Evolutionary conservation across 2,888 invertebrate species (phyloP).

Genomic region (Volucella bombylans): DNA sequence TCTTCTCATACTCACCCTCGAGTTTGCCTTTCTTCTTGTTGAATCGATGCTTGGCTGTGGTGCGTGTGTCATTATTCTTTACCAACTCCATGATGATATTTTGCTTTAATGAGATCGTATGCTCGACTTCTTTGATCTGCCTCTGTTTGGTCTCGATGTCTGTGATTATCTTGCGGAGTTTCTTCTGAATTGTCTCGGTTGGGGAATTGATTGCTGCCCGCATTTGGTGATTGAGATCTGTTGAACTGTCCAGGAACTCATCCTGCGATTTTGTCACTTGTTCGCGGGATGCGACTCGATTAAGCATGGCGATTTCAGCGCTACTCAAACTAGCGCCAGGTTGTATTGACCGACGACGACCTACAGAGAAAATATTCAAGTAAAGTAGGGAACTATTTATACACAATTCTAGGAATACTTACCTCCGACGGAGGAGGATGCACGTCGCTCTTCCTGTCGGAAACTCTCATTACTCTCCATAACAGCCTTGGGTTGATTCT

Average conservation of each 20-base stretch:
- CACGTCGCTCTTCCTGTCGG: conserved; percentile 73
- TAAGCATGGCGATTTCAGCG: conserved; percentile 84
- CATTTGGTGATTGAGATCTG: conserved; percentile 76
- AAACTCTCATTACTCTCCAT: conserved; percentile 81
- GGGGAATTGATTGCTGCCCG: conserved; percentile 78
- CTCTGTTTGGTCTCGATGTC: conserved; percentile 87
- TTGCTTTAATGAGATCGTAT: conserved; percentile 88
- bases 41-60: conserved; percentile 85
- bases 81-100: conserved; percentile 88
- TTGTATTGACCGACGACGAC: conserved; percentile 85
- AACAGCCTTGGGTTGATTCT: conserved; percentile 82
- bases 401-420: conserved; percentile 1
- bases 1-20: conserved; percentile 85
- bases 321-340: conserved; percentile 86
- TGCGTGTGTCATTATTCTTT: conserved; percentile 84
- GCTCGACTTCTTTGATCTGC: conserved; percentile 87
- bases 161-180: conserved; percentile 80
- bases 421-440: conserved; percentile 73
- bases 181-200: conserved; percentile 80
- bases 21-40: conserved; percentile 86
- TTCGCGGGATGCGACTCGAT: conserved; percentile 84
- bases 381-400: background rate
- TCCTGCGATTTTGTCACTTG: conserved; percentile 76
- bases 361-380: conserved; percentile 56
- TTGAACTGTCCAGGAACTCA: conserved; percentile 79